Percentiles rank a stretch among this genome's conserved stretches.
These are phyloP conservation scores for Crossaster papposus DNA, from an alignment of 53 echinoderm and acorn worm species.

Conservation along the genomic window DNA sequence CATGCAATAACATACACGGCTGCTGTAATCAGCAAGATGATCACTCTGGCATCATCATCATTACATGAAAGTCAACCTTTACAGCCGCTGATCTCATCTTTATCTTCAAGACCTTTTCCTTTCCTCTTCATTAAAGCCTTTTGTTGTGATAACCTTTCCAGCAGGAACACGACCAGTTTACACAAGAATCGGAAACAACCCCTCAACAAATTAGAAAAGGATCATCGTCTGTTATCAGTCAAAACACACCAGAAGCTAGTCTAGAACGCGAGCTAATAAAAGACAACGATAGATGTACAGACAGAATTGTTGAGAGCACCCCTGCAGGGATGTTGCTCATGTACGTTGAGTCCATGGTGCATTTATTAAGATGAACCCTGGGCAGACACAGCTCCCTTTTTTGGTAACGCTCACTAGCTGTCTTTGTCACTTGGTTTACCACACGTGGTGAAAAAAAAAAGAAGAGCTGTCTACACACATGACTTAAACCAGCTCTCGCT, in stretches of 20 bases:
- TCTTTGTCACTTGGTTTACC: constrained; percentile 39
- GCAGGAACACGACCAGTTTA: constrained; percentile 39
- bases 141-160: constrained; percentile 43
- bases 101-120: neutral
- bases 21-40: constrained; percentile 26
- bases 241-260: constrained; percentile 52
- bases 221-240: constrained; percentile 56
- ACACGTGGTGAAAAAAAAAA: constrained; percentile 19
- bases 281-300: neutral
- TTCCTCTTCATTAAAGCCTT: constrained; percentile 2
- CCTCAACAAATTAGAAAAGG: constrained; percentile 55
- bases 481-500: constrained; percentile 47
- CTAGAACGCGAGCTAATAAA: constrained; percentile 20
- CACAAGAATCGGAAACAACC: constrained; percentile 57
- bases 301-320: constrained; percentile 44
- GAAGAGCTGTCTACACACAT: constrained; percentile 50
- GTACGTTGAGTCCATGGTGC: constrained; percentile 6
- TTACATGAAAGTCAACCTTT: constrained; percentile 39
- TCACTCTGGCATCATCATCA: constrained; percentile 17
- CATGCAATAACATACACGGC: constrained; percentile 40
- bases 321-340: constrained; percentile 51
- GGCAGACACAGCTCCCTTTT: constrained; percentile 47
- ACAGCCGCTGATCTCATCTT: constrained; percentile 5
- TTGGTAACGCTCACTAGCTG: constrained; percentile 55
- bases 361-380: constrained; percentile 49